phyloP scores from a whole-genome alignment of 2,888 invertebrate genomes.

The Volucella inanis region DNA sequence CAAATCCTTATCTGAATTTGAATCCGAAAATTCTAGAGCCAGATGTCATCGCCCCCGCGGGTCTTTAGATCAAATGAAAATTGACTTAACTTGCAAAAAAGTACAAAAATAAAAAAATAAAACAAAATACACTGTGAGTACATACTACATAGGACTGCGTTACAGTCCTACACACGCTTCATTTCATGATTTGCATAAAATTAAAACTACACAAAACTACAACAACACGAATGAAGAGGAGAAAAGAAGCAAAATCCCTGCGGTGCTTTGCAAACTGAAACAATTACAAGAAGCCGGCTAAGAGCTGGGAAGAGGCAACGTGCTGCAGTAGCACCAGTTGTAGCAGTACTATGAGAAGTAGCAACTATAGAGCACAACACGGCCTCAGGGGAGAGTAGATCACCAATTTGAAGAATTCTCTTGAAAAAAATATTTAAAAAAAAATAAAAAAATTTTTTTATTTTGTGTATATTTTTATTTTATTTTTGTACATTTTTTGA shows the following conservation, averaged over 20 bases:
- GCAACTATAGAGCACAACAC: constrained; percentile 11
- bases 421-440: constrained; percentile 53
- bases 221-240: constrained; percentile 25
- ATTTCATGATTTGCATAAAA: constrained; percentile 70
- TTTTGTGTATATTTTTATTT: neutral
- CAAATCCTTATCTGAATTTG: neutral
- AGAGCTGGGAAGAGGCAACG: constrained; percentile 20
- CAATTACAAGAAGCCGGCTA: constrained; percentile 52
- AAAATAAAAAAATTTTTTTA: constrained; percentile 38
- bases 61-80: constrained; percentile 61
- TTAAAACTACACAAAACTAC: constrained; percentile 69
- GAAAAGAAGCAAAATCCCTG: constrained; percentile 57
- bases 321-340: neutral
- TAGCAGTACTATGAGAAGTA: too few species aligned
- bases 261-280: constrained; percentile 66
- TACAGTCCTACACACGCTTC: constrained; percentile 36
- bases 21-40: neutral
- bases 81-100: constrained; percentile 42
- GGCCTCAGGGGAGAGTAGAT: constrained; percentile 49
- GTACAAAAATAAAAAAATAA: neutral
- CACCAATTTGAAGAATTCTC: constrained; percentile 69
- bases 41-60: constrained; percentile 56
- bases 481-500: neutral
- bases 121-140: too few species aligned
- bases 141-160: neutral